phyloP scores from a whole-genome alignment of 2,888 invertebrate species.

The Dicranocentrus wangi region DNA sequence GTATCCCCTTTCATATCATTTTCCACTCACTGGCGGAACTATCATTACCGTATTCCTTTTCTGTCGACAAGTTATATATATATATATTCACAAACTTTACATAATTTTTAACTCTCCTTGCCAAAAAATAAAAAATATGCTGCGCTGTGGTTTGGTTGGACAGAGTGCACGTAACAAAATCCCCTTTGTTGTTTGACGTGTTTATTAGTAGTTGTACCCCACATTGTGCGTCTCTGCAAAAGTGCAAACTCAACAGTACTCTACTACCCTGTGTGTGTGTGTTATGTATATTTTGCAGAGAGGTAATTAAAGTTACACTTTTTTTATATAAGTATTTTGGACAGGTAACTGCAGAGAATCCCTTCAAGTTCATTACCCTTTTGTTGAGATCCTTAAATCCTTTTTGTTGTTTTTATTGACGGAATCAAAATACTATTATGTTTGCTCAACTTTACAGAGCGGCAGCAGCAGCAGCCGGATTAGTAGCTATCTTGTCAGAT shows the following conservation, averaged over 20 bases:
- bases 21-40: constrained; percentile 32
- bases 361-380: constrained; percentile 55
- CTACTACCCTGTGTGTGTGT: no score
- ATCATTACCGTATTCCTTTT: neutral
- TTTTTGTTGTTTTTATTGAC: neutral
- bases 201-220: neutral
- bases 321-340: no score
- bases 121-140: neutral
- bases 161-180: no score
- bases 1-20: constrained; percentile 12
- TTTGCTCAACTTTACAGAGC: constrained; percentile 1
- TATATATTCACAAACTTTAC: constrained; percentile 1
- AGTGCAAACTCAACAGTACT: no score
- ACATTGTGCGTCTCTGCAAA: no score
- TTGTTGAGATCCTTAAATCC: neutral
- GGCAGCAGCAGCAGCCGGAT: no score
- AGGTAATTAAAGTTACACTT: constrained; percentile 7
- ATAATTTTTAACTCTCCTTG: constrained; percentile 12
- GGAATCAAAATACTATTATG: neutral
- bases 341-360: no score
- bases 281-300: no score
- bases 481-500: no score
- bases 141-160: neutral
- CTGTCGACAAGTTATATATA: neutral
- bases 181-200: constrained; percentile 1